Evolutionary conservation across 2,113 vertebrate species (phyloP), one percentile per base, ranked within the genome.

Genomic region (Grammomys dolichurus): DNA sequence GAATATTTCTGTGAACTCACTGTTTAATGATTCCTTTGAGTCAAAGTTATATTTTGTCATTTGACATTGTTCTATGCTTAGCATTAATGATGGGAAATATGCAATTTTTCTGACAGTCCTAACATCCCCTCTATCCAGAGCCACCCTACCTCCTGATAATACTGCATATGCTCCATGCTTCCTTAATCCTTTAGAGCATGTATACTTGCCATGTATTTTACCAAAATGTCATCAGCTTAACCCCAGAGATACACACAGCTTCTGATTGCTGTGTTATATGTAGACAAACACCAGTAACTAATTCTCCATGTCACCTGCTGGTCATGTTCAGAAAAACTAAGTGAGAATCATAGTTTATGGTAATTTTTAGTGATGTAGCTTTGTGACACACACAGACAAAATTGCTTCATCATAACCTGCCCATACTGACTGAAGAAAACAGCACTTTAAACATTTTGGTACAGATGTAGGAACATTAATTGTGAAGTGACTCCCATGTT

Each of bases 401-500:
- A 46, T 70, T 31, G 2, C 17, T 48, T 63, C 40, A 80, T 76
- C 75, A 70, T 43, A 5, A 89, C 80, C 94, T 80, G 22, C 56
- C 22, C 22, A 33, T 86, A 48, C 48, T 4, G 22, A 12, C 4
- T 80, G 31, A 80, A 95, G 36, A 1, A 87, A 93, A 80, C 3
- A 73, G 12, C 13, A 60, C 12, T 81, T 54, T 36, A 91, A 72
- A 95, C 95, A 33, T 31, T 14, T 7, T 89, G 7, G 65, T 24
- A 70, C 28, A 97, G 87, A 26, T 51, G 43, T 87, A 96, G 51
- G 46, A 94, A 89, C 2, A 73, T 20, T 76, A 95, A 96, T 65
- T 13, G 89, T 5, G 93, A 87, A 97, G 89, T 77, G 19, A 6
- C 1, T 40, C 93, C 56, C 56, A 70, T 81, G 0, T 86, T 5